phyloP scores from a whole-genome alignment of 1,140 invertebrate species.

The Globodera ellingtonae region DNA sequence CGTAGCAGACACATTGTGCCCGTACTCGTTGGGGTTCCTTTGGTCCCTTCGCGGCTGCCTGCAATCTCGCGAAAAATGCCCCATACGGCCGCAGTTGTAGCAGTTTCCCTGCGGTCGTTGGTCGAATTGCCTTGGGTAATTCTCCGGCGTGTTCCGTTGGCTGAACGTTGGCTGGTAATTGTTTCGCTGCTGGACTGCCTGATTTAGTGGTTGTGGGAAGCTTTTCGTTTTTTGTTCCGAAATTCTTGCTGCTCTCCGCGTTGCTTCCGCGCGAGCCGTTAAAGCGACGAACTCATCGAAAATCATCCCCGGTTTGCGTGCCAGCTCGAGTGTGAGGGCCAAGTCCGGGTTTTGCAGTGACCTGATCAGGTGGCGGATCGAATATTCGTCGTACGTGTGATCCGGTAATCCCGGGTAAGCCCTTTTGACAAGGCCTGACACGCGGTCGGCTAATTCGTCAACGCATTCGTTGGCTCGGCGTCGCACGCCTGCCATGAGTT shows the following conservation, averaged over 20 bases:
- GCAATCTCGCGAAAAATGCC: too few species aligned
- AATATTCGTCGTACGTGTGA: constrained; percentile 4
- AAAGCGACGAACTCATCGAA: not conserved
- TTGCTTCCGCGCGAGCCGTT: not conserved
- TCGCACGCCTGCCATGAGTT: not conserved
- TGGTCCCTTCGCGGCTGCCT: not conserved
- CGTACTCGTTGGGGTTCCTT: not conserved
- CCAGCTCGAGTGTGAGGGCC: not conserved
- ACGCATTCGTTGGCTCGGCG: not conserved
- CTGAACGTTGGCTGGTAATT: too few species aligned
- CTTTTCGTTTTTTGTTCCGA: not conserved
- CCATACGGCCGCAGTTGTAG: too few species aligned
- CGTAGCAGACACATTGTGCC: not conserved
- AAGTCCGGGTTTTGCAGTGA: not conserved
- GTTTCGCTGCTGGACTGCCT: not conserved
- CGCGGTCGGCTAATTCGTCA: constrained; percentile 3
- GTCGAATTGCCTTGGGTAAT: too few species aligned
- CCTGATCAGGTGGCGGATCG: not conserved
- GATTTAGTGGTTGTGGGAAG: not conserved
- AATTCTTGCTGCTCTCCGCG: not conserved
- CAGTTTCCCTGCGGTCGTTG: too few species aligned
- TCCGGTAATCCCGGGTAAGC: not conserved
- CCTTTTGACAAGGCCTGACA: not conserved
- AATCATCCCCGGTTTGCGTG: not conserved
- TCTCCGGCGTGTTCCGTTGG: too few species aligned